Evolutionary conservation across 2,888 invertebrate species (phyloP).

Genomic region (Drosophila recens): DNA sequence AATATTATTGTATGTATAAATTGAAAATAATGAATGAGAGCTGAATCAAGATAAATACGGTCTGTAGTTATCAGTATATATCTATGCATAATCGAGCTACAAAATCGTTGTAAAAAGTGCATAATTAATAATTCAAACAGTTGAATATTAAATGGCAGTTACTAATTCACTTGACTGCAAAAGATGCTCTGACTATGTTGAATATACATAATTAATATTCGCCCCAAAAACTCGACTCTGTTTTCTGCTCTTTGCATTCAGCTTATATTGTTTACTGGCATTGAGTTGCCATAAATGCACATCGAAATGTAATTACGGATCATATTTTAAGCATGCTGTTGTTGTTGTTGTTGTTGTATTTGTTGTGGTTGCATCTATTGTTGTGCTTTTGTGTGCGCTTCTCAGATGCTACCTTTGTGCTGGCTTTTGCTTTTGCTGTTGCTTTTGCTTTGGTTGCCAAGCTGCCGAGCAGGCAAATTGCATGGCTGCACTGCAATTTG

Average conservation of each 20-base stretch:
- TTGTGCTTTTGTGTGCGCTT: constrained; percentile 24
- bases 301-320: constrained; percentile 34
- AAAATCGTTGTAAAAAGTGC: too few relatives aligned
- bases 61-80: too few relatives aligned
- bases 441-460: constrained; percentile 2
- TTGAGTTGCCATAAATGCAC: constrained; percentile 37
- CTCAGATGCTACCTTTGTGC: constrained; percentile 25
- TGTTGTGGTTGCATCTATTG: background rate
- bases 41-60: too few relatives aligned
- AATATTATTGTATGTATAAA: too few relatives aligned
- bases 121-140: background rate
- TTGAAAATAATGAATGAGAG: too few relatives aligned
- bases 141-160: background rate
- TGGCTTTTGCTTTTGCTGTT: background rate
- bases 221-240: background rate
- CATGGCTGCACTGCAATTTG: constrained; percentile 51
- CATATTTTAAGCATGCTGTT: constrained; percentile 15
- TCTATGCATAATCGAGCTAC: too few relatives aligned
- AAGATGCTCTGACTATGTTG: background rate
- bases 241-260: background rate
- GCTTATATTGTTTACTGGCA: constrained; percentile 7
- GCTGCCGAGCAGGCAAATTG: constrained; percentile 12
- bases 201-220: constrained; percentile 12
- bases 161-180: constrained; percentile 2
- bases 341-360: constrained; percentile 8